A percentile compares a stretch with the other conserved stretches of the same genome.
Conservation (phyloP, 2,113 vertebrate genomes). For the Promerops cafer region DNA sequence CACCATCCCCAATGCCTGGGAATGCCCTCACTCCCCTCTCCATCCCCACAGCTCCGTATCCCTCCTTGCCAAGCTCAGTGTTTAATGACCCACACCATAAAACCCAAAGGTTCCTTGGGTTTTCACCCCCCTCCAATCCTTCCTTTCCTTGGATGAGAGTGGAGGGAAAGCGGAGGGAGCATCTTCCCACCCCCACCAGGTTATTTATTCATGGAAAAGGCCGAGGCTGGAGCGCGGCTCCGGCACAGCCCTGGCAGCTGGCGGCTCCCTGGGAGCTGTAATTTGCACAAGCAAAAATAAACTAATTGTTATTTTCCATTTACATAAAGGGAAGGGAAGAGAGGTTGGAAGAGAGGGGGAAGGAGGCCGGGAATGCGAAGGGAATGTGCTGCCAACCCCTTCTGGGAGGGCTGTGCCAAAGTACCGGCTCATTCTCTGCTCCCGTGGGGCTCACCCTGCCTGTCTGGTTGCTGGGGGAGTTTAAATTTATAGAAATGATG, state of each 20-base stretch:
- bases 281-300: constrained; percentile 55
- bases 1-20: fast-evolving
- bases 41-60: background rate
- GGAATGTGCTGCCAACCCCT: background rate
- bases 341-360: background rate
- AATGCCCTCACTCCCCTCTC: no score
- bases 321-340: background rate
- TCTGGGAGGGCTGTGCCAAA: fast-evolving
- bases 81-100: background rate
- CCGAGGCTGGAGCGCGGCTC: background rate
- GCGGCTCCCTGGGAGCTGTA: constrained; percentile 32
- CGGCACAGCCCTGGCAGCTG: background rate
- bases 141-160: background rate
- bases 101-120: background rate
- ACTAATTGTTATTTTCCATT: constrained; percentile 49
- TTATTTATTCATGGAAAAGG: constrained; percentile 47
- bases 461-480: background rate
- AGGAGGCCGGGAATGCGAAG: background rate
- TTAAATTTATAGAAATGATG: background rate
- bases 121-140: background rate
- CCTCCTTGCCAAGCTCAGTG: background rate
- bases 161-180: background rate
- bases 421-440: background rate
- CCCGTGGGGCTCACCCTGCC: background rate
- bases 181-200: background rate